Base-by-base conservation (phyloP, 2,797 vertebrate genomes). In the Urophycis tenuis region DNA sequence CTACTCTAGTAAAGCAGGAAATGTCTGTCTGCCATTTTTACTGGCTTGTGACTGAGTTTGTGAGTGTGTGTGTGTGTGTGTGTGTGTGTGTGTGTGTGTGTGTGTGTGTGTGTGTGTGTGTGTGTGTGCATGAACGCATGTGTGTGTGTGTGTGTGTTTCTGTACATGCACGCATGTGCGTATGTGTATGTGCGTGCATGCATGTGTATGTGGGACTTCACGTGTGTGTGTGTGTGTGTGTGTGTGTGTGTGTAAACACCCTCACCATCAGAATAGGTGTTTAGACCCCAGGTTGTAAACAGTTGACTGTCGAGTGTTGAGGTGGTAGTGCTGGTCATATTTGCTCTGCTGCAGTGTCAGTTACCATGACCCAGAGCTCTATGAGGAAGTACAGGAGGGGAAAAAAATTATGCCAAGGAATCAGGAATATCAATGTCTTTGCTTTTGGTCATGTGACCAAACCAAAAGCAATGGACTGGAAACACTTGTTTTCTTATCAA, bases 281-380 rank as follows among this genome's bases (percentile, higher is more conserved):
- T 90, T 1, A 85, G 60, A 25, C 86, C 87, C 93, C 93, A 94
- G 79, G 91, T 74, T 31, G 85, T 31, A 74, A 88, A 85, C 82
- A 93, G 86, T 80, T 91, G 92, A 87, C 83, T 93, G 79, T 94
- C 93, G 74, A 90, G 76, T 75, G 74, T 87, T 85, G 85, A 80
- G 80, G 86, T 87, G 73, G 92, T 75, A 87, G 89, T 87, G 67
- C 91, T 35, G 73, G 92, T 94, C 93, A 94, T 94, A 29, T 84
- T 92, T 87, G 82, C 87, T 86, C 85, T 81, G 81, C 64, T 84
- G 34, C 53, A 75, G 81, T 91, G 77, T 87, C 88, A 85, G 89
- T 89, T 87, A 93, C 88, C 93, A 93, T 94, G 91, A 87, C 92
- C 89, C 85, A 88, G 84, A 83, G 78, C 90, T 86, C 76, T 76